Base-by-base conservation (phyloP, 2,888 invertebrate species). In the Sialis lutaria region DNA sequence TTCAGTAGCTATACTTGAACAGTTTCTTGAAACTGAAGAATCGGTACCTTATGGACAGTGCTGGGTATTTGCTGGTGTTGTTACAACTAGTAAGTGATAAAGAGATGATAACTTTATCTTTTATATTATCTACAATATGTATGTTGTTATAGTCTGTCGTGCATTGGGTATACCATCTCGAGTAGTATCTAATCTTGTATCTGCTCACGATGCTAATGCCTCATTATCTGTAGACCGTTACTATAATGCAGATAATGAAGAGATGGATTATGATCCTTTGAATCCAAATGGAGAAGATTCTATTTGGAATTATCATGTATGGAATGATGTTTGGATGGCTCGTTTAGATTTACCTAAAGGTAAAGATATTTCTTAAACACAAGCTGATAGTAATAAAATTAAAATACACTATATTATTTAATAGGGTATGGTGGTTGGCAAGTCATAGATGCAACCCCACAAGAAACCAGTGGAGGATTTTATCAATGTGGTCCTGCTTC, bases 301-400 rank as follows among this genome's bases (percentile, higher is more conserved):
- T 8, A 77, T 88, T 54, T 89, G 89, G 87, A 88, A 85, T 63
- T 89, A 83, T 60, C 88, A 89, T 57, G 86, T 88, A 6, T 89
- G 89, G 89, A 86, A 82, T 58, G 89, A 89, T 54, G 83, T 80
- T 0, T 89, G 84, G 81, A 87, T 88, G 86, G 74, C 81, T 0
- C 68, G 89, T 49, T 81, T 82, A 6, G 88, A 89, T 61, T 70
- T 83, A 32, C 79, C 79, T 1, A 69, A 73, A 52, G 79, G 74
- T 73, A 55, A 54, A 10, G 47, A 44, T 32, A 22, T 10, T 33
- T 6, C 40, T 33, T 40, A 22, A 5, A 9, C 10, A 9, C 34
- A 33, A 10, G 33, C 40, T 34, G 9, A 4, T 13, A 33, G 22
- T 12, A 30, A 46, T 13, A 22, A 8, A 30, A 42, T 48, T 41